Base-by-base conservation (phyloP, 2,113 vertebrate species). In the Ivindomyrus marchei region DNA sequence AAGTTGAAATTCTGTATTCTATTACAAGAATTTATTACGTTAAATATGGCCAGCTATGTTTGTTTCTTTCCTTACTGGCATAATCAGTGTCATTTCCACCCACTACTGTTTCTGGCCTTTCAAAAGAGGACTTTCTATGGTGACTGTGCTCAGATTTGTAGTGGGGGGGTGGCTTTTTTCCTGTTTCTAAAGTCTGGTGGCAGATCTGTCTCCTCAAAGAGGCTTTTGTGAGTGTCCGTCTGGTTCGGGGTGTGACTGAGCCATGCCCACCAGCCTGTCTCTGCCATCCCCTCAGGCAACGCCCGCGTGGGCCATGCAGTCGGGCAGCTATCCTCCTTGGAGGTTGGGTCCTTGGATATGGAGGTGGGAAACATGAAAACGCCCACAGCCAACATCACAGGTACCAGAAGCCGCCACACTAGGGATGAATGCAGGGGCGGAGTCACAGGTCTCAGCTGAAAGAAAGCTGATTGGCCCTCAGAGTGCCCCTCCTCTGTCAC, bases 361-460 rank as follows among this genome's bases (percentile, higher is more conserved):
- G 95, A 97, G 1, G 97, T 98, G 91, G 98, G 97, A 92, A 98
- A 97, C 94, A 95, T 97, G 94, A 98, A 99, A 94, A 99, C 97
- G 90, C 97, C 98, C 90, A 98, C 98, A 92, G 98, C 98, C 94
- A 98, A 98, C 93, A 99, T 98, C 96, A 99, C 98, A 39, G 45
- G 83, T 47, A 88, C 31, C 31, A 62, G 50, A 98, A 98, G 98
- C 98, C 4, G 8, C 19, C 31, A 47, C 6, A 85, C 8, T 21
- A 19, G 19, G 39, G 62, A 27, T 70, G 27, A 31, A 70, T 31
- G 10, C 62, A 13, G 62, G 62, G 62, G 62, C 1, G 3, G 62
- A 3, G n/a, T 10, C 27, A 70, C 62, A 1, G 9, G n/a, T 9
- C n/a, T 66, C 62, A 66, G n/a, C n/a, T 66, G 62, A 66, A 66